Evolutionary conservation across 2,113 vertebrate genomes (phyloP).

Genomic region (Bombycilla garrulus): DNA sequence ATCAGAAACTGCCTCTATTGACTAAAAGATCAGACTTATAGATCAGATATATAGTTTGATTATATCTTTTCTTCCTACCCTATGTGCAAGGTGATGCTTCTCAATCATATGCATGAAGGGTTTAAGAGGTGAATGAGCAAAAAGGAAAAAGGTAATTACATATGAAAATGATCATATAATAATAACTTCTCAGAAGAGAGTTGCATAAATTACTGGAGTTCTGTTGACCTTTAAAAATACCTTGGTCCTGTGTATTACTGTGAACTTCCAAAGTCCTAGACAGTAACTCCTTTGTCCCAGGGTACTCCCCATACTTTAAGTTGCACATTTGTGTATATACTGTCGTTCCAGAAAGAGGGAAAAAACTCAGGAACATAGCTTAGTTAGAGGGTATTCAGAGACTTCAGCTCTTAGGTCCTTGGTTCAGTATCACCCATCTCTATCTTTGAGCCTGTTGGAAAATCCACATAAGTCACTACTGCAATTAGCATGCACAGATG

Average conservation of each 20-base stretch:
- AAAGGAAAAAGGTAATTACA: neutral
- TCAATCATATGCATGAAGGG: neutral
- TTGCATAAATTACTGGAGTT: neutral
- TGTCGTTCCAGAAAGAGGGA: neutral
- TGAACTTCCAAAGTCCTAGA: constrained; percentile 5
- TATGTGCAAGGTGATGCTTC: neutral
- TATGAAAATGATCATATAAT: neutral
- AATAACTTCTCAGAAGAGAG: neutral
- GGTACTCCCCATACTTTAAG: neutral
- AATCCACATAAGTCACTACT: neutral
- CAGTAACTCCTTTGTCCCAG: neutral
- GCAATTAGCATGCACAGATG: neutral
- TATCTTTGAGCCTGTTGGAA: neutral
- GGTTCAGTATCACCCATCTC: neutral
- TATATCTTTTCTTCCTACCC: neutral
- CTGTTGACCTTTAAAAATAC: neutral
- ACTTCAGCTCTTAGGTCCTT: neutral
- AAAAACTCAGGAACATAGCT: neutral
- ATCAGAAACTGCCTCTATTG: neutral
- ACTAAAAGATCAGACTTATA: neutral
- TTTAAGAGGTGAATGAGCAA: constrained; percentile 2
- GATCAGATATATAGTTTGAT: neutral
- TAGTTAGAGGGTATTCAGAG: neutral
- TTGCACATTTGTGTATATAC: neutral
- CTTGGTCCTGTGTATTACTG: neutral